Percentiles rank a stretch among this genome's conserved stretches.
phyloP scores from a whole-genome alignment of 2,888 invertebrate genomes.

The Caenorhabditis parvicauda region DNA sequence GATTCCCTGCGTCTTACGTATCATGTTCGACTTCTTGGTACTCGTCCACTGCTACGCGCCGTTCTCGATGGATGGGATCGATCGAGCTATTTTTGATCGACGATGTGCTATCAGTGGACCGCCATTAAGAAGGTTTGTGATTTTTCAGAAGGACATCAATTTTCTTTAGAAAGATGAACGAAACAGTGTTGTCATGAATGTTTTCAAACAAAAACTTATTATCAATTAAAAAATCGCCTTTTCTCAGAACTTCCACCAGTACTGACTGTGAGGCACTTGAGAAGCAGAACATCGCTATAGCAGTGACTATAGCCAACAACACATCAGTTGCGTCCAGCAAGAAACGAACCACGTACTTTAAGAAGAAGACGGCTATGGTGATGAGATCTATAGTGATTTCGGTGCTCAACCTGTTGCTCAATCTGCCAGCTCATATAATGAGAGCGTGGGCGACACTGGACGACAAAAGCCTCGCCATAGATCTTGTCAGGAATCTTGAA shows the following conservation, averaged over 20 bases:
- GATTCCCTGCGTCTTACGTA: slow-evolving; percentile 48
- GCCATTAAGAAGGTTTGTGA: slow-evolving; percentile 14
- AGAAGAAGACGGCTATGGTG: slow-evolving; percentile 41
- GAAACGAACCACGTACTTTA: slow-evolving; percentile 20
- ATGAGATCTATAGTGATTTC: slow-evolving; percentile 55
- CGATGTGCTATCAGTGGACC: slow-evolving; percentile 38
- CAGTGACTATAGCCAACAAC: slow-evolving; percentile 28
- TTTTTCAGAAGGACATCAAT: too few relatives aligned
- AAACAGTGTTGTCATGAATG: too few relatives aligned
- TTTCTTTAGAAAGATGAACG: too few relatives aligned
- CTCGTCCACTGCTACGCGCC: slow-evolving; percentile 52
- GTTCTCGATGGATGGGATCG: slow-evolving; percentile 22
- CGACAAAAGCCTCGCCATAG: slow-evolving; percentile 19
- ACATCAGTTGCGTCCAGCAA: too few relatives aligned
- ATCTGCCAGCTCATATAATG: slow-evolving; percentile 52
- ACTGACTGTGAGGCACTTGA: slow-evolving; percentile 11
- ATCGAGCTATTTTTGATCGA: slow-evolving; percentile 28
- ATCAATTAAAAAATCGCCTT: too few relatives aligned
- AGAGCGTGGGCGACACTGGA: slow-evolving; percentile 46
- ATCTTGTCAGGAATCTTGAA: slow-evolving; percentile 25
- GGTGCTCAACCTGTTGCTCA: slow-evolving; percentile 52
- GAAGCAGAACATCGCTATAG: slow-evolving; percentile 24
- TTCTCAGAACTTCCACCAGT: slow-evolving; percentile 8
- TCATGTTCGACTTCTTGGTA: slow-evolving; percentile 52
- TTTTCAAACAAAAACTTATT: too few relatives aligned